Evolutionary conservation across 2,113 vertebrate genomes (phyloP).

Genomic region (Daboia siamensis): DNA sequence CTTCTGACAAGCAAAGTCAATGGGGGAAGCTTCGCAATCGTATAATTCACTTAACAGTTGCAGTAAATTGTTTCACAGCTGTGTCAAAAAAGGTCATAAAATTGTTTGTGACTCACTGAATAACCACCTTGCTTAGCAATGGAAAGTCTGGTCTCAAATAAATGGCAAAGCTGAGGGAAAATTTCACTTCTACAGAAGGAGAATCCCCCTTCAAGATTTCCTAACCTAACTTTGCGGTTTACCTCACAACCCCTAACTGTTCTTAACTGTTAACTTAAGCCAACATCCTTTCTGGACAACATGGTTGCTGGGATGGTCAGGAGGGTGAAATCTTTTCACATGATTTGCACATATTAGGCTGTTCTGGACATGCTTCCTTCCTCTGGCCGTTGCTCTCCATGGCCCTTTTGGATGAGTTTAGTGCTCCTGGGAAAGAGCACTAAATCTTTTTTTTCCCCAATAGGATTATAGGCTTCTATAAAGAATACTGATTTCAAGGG

Average conservation of each 20-base stretch:
- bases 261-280: not conserved
- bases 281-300: not conserved
- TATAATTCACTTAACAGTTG: no score
- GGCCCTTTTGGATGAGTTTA: not conserved
- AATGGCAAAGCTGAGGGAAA: not conserved
- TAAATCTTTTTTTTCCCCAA: not conserved
- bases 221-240: not conserved
- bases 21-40: not conserved
- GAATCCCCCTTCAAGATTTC: no score
- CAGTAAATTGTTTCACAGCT: no score
- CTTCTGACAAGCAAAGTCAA: not conserved
- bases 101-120: no score
- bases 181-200: not conserved
- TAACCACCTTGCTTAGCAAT: no score
- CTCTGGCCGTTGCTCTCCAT: not conserved
- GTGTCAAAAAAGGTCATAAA: no score
- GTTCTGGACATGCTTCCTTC: not conserved
- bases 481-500: not conserved
- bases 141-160: not conserved
- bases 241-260: not conserved
- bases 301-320: not conserved
- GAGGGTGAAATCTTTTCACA: not conserved
- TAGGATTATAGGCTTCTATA: not conserved
- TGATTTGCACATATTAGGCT: not conserved
- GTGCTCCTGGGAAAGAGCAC: not conserved